Percentiles rank a stretch among this genome's conserved stretches.
These are phyloP conservation scores for Dryobota labecula DNA, from an alignment of 2,888 invertebrate species.

Conservation along the genomic window DNA sequence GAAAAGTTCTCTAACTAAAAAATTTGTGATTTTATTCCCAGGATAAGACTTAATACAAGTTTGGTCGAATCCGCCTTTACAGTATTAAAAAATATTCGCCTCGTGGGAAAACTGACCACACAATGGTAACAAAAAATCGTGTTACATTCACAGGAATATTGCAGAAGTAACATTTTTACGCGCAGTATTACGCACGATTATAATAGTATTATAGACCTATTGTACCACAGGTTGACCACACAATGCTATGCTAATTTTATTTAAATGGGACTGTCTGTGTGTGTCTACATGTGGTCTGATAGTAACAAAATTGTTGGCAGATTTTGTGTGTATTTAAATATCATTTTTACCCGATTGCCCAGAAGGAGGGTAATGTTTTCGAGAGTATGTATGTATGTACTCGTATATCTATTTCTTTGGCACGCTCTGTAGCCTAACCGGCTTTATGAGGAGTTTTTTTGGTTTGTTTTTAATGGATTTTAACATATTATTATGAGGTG, in stretches of 20 bases:
- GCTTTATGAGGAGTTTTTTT: no score
- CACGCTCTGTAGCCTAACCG: no score
- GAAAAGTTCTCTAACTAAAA: no score
- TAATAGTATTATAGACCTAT: slow-evolving; percentile 18
- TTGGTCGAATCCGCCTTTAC: no score
- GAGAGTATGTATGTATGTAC: no score
- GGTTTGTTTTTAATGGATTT: no score
- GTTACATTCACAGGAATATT: slow-evolving; percentile 36
- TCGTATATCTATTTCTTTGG: no score
- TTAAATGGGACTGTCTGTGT: slow-evolving; percentile 2
- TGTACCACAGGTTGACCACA: slow-evolving; percentile 21
- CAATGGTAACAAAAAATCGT: slow-evolving; percentile 34
- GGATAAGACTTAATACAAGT: no score
- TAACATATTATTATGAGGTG: no score
- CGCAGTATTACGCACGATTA: not conserved
- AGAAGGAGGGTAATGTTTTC: no score
- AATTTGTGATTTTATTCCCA: no score
- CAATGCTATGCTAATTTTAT: slow-evolving; percentile 37
- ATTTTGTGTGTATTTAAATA: not conserved
- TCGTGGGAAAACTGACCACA: slow-evolving; percentile 19
- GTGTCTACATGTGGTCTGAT: not conserved
- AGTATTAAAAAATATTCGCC: slow-evolving; percentile 21
- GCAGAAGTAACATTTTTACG: slow-evolving; percentile 29
- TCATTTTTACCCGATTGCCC: no score
- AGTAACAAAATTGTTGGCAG: not conserved